Base-by-base conservation (phyloP, 30 jellyfish, hydroid and myxozoan species). In the Hydractinia echinata region DNA sequence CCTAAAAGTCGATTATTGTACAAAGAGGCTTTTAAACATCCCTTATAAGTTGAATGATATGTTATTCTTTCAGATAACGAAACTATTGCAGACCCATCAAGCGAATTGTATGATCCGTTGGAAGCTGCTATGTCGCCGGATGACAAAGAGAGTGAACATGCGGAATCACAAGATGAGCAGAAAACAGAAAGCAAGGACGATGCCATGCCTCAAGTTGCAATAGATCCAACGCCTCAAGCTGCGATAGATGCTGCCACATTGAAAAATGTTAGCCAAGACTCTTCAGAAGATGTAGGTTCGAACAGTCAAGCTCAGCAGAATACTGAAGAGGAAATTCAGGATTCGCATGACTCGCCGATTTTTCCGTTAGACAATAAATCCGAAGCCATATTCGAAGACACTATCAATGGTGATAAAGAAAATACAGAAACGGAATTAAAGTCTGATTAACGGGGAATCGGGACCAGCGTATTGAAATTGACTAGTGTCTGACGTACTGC, bases 321-420 rank as follows among this genome's bases (percentile, higher is more conserved):
- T 30, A 30, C 44, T 30, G 44, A 2, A 30, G 44, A 30, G 44
- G 44, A 30, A 30, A 30, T 30, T 30, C n/a, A 15, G 11, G 78
- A 71, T 20, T 2, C 60, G 13, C 55, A 58, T n/a, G 67, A 71
- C 13, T 71, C 81, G 4, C 81, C 81, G 60, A 71, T 71, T 50
- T 71, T 71, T 19, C 81, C 81, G 60, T n/a, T 71, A n/a, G 67
- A 20, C 60, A 71, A 71, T 8, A 15, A 71, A 71, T 54, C 39
- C 50, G 81, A 71, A 15, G 81, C 81, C 69, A 71, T 71, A 48
- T 71, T 9, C 67, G 9, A 8, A 9, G 81, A 71, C 55, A 50
- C 39, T 71, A 15, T 4, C 10, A 11, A 10, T 50, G 81, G 8
- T 1, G 81, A 71, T 30, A 58, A 71, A 54, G 67, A 8, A 20